phyloP scores from a whole-genome alignment of 1,140 invertebrate genomes.

The Pseudoatta argentina region DNA sequence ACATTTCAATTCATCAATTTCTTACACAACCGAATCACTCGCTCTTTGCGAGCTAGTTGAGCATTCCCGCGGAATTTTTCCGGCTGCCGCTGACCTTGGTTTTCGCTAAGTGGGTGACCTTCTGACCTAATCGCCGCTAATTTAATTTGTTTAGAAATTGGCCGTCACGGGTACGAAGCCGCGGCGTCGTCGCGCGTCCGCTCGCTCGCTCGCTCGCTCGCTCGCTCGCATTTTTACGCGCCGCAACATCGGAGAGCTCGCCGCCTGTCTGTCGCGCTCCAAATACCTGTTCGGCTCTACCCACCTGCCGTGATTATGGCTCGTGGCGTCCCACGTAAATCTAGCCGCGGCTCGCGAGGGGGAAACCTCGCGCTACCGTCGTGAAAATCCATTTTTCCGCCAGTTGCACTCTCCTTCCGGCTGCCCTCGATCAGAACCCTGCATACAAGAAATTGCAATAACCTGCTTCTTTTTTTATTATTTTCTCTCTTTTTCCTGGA shows the following conservation, averaged over 20 bases:
- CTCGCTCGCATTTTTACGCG: conserved; percentile 25
- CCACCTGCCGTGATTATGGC: conserved; percentile 73
- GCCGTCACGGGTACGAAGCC: conserved; percentile 50
- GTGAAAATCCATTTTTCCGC: conserved; percentile 70
- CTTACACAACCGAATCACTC: neutral
- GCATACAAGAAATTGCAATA: conserved; percentile 27
- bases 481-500: neutral
- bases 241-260: conserved; percentile 41
- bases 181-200: conserved; percentile 12
- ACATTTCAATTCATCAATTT: too few species aligned
- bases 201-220: neutral
- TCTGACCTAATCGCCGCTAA: conserved; percentile 74
- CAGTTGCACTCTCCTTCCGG: conserved; percentile 44
- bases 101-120: conserved; percentile 70
- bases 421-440: conserved; percentile 40
- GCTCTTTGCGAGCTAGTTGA: neutral
- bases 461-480: neutral
- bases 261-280: conserved; percentile 69
- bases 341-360: conserved; percentile 61
- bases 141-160: conserved; percentile 68
- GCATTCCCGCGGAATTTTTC: conserved; percentile 7
- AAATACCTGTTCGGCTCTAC: conserved; percentile 75
- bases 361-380: conserved; percentile 40
- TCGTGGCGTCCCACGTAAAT: conserved; percentile 61
- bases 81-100: conserved; percentile 61